Evolutionary conservation across 2,113 vertebrate genomes (phyloP), one percentile per base, ranked within the genome.

Genomic region (Carettochelys insculpta): DNA sequence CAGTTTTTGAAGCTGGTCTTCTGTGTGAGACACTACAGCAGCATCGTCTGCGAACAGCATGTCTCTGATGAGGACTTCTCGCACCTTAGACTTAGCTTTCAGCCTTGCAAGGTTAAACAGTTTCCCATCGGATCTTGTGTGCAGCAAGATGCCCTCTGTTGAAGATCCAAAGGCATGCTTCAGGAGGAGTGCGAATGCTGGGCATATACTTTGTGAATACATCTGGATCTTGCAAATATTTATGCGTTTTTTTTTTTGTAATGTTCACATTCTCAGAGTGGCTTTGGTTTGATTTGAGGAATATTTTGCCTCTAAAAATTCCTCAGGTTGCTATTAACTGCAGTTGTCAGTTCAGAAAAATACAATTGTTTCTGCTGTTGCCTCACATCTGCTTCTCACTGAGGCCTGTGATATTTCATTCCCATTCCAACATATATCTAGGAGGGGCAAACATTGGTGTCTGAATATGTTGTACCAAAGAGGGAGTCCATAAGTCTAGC

Each of bases 391-490:
- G 41, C 10, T 48, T 43, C n/a, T 61, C 79, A 51, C 9, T 8
- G 41, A 48, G 61, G 12, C 5, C 1, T 0, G 0, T 43, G 19
- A 52, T 68, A 16, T 90, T 80, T 71, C 85, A 80, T 17, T 58
- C 14, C 31, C 31, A 58, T 17, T 51, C 53, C 50, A 38, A 77
- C 31, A 17, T 0, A 4, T 1, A 87, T 75, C 51, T 38, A 71
- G 2, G 5, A 77, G 87, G 52, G 31, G 54, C 83, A 82, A 77
- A 19, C 2, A 43, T 77, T 93, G 85, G 91, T 92, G n/a, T 82
- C 86, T 11, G 48, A 92, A 77, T 47, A 79, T 41, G 48, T 20
- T 47, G 82, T 82, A 77, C 87, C 92, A 61, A 84, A 54, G 19
- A 2, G 77, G 77, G 86, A 94, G 78, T 68, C 82, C 92, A 24